Base-by-base conservation (phyloP, 2,888 invertebrate species). In the Tenthredo livida region DNA sequence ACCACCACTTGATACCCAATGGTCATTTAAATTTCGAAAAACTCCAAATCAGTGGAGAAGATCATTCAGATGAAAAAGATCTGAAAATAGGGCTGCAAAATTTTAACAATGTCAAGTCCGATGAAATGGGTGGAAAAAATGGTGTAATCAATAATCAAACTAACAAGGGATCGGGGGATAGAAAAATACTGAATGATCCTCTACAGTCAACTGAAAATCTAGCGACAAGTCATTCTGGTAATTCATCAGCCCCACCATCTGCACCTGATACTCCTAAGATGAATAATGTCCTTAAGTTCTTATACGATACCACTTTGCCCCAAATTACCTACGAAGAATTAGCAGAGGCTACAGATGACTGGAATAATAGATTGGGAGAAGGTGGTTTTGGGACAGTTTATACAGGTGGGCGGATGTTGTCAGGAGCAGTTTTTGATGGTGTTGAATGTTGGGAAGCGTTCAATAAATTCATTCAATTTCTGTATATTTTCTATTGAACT, bases 341-440 rank as follows among this genome's bases (percentile, higher is more conserved):
- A 29, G 94, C 94, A 67, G 93, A 93, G 25, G 97, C 98, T 0
- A 99, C 99, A 0, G 95, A 96, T 87, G 95, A 96, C 89, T 99
- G 99, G 97, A 95, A 93, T 1, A 96, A 96, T 86, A 94, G 98
- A 85, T 93, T 98, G 1, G 98, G 98, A 0, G 95, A 95, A 90
- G 99, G 99, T 1, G 99, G 99, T 0, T 99, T 98, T 92, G 99
- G 99, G 9, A 97, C 96, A 15, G 99, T 99, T 0, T 99, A 96
- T 91, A 96, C 96, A 94, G 99, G 97, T 94, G 90, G 33, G 89
- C 12, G 12, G 10, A 21, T 54, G 54, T 54, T n/a, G n/a, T 29
- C 4, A 29, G 29, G 17, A 29, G 15, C 1, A 58, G 2, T 21
- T 4, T 37, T 58, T n/a, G 33, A 29, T 7, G 2, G 5, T 50